These are phyloP conservation scores for Meloidogyne hapla DNA, from an alignment of 1,140 invertebrate species.

Conservation along the genomic window DNA sequence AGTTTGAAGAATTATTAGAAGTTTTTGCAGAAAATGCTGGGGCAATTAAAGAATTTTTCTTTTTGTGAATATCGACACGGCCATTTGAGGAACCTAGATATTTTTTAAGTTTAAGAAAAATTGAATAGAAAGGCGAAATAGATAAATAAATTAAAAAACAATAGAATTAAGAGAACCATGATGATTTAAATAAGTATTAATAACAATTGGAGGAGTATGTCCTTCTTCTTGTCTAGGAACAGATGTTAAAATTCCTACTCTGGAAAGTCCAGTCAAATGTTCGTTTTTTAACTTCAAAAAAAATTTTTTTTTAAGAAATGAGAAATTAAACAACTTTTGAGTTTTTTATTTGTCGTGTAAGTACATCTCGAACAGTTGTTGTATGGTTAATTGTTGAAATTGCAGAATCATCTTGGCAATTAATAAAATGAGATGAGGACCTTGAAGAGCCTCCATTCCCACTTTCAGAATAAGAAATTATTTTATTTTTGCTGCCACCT, in stretches of 20 bases:
- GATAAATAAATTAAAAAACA: background rate
- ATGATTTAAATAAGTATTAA: background rate
- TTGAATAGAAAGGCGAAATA: too few relatives aligned
- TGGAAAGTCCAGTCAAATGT: background rate
- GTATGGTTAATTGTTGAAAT: conserved; percentile 25
- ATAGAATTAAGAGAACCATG: background rate
- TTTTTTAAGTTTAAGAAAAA: background rate
- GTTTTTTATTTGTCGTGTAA: conserved; percentile 25
- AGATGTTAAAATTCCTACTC: background rate
- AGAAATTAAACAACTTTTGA: conserved; percentile 4
- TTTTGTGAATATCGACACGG: background rate
- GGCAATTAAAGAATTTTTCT: background rate
- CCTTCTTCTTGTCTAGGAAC: background rate
- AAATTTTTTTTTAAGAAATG: background rate
- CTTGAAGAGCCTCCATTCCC: background rate
- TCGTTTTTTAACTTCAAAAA: background rate
- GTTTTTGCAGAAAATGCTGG: background rate
- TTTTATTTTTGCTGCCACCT: background rate
- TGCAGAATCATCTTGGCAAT: background rate
- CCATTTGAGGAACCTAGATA: background rate
- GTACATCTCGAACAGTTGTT: conserved; percentile 37
- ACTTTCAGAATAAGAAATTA: background rate
- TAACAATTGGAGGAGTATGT: background rate
- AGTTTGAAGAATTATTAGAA: background rate
- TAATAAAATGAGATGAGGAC: background rate